Evolutionary conservation across 2,888 invertebrate species (phyloP).

Genomic region (Helicoverpa assulta): DNA sequence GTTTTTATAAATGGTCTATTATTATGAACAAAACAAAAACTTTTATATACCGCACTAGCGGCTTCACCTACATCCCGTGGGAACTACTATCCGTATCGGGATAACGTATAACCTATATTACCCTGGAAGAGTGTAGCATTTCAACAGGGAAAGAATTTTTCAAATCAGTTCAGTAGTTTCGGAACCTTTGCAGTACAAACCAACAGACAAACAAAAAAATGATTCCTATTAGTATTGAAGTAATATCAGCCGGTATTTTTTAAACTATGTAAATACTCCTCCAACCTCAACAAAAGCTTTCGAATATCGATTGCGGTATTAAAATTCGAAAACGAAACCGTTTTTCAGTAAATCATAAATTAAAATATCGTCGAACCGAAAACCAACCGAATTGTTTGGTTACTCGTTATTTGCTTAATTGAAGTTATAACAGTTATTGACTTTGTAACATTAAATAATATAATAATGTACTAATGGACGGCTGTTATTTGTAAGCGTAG

Average conservation of each 20-base stretch:
- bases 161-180: no score
- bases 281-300: conserved; percentile 3
- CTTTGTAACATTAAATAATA: conserved; percentile 18
- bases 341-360: conserved; percentile 19
- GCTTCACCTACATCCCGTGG: no score
- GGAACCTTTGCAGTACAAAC: no score
- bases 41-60: no score
- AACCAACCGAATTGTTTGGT: conserved; percentile 12
- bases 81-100: no score
- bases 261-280: background rate
- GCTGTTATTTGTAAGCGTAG: conserved; percentile 8
- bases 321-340: conserved; percentile 6
- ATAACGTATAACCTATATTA: no score
- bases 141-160: no score
- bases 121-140: no score
- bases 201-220: no score
- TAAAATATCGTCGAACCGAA: conserved; percentile 12
- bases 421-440: background rate
- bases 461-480: conserved; percentile 8
- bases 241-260: no score
- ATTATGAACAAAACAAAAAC: background rate
- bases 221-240: no score
- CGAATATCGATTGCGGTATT: conserved; percentile 14
- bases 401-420: conserved; percentile 15
- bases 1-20: background rate